phyloP scores from a whole-genome alignment of 2,888 invertebrate genomes.

The Ochropacha duplaris region DNA sequence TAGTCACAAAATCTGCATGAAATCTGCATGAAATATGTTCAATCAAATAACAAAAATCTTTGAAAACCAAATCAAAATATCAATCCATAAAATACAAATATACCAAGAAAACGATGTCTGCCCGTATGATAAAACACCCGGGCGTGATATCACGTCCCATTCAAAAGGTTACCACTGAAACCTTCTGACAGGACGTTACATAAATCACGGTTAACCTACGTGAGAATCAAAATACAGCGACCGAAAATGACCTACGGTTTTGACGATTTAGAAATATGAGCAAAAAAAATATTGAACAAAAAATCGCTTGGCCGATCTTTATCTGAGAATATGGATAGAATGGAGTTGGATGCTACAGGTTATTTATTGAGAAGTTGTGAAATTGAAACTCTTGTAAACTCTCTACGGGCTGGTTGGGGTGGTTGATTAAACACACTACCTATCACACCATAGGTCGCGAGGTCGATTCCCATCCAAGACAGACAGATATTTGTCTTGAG shows the following conservation, averaged over 20 bases:
- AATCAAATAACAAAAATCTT: background rate
- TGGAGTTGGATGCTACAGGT: constrained; percentile 6
- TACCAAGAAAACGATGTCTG: constrained; percentile 31
- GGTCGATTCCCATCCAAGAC: too few relatives aligned
- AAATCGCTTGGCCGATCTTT: constrained; percentile 30
- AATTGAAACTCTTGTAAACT: too few relatives aligned
- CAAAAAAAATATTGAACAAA: constrained; percentile 32
- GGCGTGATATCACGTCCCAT: constrained; percentile 38
- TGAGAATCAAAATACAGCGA: constrained; percentile 38
- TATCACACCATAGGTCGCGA: too few relatives aligned
- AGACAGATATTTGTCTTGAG: too few relatives aligned
- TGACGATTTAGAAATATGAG: constrained; percentile 23
- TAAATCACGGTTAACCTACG: constrained; percentile 50
- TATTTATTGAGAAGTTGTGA: background rate
- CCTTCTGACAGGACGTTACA: constrained; percentile 35
- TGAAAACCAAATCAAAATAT: constrained; percentile 3
- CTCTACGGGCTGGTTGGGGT: too few relatives aligned
- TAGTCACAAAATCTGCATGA: too few relatives aligned
- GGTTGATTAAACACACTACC: too few relatives aligned
- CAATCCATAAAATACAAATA: constrained; percentile 16
- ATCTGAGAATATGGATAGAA: constrained; percentile 24
- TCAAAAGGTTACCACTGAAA: constrained; percentile 32
- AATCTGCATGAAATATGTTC: background rate
- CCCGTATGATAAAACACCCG: constrained; percentile 31
- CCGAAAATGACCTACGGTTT: constrained; percentile 48